These are phyloP conservation scores for Bos javanicus DNA, from an alignment of 2,113 vertebrate genomes.

Conservation along the genomic window DNA sequence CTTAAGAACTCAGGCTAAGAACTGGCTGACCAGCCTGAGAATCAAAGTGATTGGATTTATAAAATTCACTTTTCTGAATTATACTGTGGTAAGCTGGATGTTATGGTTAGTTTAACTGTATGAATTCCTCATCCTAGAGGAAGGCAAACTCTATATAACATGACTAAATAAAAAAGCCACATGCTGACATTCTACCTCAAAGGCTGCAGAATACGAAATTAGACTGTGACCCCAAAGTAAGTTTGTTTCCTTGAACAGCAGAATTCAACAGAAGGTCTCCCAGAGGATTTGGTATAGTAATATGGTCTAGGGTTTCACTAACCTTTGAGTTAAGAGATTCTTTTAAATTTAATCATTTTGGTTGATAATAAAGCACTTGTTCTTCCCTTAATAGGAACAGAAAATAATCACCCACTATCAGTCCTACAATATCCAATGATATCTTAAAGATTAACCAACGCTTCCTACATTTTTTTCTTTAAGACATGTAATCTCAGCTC, in stretches of 20 bases:
- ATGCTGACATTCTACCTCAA: not conserved
- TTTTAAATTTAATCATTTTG: not conserved
- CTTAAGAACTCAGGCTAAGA: not conserved
- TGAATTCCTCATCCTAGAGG: not conserved
- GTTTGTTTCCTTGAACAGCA: not conserved
- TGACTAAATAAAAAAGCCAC: not conserved
- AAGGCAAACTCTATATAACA: not conserved
- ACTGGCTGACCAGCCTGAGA: not conserved
- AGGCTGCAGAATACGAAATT: not conserved
- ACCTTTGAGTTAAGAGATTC: not conserved
- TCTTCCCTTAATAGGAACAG: not conserved
- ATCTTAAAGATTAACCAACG: not conserved
- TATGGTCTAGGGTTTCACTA: not conserved
- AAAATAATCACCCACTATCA: not conserved
- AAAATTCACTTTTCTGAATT: not conserved
- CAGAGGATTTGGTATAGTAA: not conserved
- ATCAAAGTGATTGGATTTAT: not conserved
- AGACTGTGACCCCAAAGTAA: not conserved
- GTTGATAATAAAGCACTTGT: not conserved
- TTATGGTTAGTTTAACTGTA: not conserved
- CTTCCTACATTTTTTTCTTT: not conserved
- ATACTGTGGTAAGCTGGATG: not conserved
- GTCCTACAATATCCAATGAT: not conserved
- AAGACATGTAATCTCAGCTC: not conserved
- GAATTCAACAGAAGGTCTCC: not conserved